These are phyloP conservation scores for Leptoclinus maculatus DNA, from an alignment of 2,797 vertebrate genomes.

Conservation along the genomic window DNA sequence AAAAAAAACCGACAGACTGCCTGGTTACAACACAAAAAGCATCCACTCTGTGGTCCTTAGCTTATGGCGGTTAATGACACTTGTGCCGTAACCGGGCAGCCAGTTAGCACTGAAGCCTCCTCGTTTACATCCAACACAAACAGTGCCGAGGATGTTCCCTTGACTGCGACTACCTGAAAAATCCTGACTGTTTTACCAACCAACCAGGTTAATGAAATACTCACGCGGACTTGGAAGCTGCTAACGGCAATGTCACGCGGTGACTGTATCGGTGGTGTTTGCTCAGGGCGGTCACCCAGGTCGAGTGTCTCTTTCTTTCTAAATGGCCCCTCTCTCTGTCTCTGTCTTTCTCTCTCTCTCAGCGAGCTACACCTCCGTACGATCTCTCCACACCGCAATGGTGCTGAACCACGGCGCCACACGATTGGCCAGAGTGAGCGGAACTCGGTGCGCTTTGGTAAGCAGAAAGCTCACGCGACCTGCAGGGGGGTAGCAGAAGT, in stretches of 20 bases:
- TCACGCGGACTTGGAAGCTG: slow-evolving; percentile 56
- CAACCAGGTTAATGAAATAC: slow-evolving; percentile 31
- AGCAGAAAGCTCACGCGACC: slow-evolving; percentile 17
- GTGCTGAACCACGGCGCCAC: slow-evolving; percentile 53
- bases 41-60: slow-evolving; percentile 13
- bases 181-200: neutral
- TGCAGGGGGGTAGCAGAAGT: slow-evolving; percentile 26
- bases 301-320: slow-evolving; percentile 51
- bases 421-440: slow-evolving; percentile 67
- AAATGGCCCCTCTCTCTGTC: slow-evolving; percentile 21
- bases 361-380: slow-evolving; percentile 57
- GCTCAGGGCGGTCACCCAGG: slow-evolving; percentile 61
- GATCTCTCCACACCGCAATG: slow-evolving; percentile 72
- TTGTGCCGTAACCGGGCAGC: slow-evolving; percentile 1
- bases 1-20: slow-evolving; percentile 10
- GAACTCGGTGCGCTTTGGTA: slow-evolving; percentile 52
- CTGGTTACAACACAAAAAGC: slow-evolving; percentile 18
- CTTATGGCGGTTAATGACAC: slow-evolving; percentile 5
- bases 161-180: slow-evolving; percentile 44
- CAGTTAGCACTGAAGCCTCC: slow-evolving; percentile 18
- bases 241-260: slow-evolving; percentile 28
- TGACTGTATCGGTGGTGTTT: slow-evolving; percentile 19
- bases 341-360: neutral
- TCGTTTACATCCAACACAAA: slow-evolving; percentile 40
- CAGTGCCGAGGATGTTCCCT: slow-evolving; percentile 46